These are phyloP conservation scores for Caenorhabditis drosophilae DNA, from an alignment of 2,888 invertebrate genomes.

Conservation along the genomic window DNA sequence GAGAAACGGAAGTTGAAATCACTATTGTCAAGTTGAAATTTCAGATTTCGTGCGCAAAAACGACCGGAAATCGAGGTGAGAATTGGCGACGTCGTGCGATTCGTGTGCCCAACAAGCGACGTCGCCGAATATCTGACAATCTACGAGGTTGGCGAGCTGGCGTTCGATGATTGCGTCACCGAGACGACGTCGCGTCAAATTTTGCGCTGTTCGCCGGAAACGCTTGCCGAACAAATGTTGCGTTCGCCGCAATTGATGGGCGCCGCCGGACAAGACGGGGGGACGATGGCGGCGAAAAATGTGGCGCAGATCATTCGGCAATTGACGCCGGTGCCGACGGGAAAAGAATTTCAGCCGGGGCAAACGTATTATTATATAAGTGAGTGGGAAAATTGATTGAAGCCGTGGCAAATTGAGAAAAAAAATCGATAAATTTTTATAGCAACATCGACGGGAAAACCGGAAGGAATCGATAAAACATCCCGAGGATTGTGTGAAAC, in stretches of 20 bases:
- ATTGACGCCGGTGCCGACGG: slow-evolving; percentile 33
- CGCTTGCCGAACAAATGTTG: slow-evolving; percentile 5
- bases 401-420: too few species aligned
- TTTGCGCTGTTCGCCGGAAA: slow-evolving; percentile 19
- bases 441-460: slow-evolving; percentile 35
- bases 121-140: slow-evolving; percentile 22
- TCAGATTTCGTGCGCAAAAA: slow-evolving; percentile 22
- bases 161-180: slow-evolving; percentile 16
- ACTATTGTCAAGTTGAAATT: slow-evolving; percentile 13
- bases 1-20: too few species aligned
- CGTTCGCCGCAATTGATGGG: slow-evolving; percentile 7
- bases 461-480: slow-evolving; percentile 13
- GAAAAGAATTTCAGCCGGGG: slow-evolving; percentile 30
- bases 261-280: not conserved
- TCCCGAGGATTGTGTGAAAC: slow-evolving; percentile 23
- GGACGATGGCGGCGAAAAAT: slow-evolving; percentile 10
- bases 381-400: slow-evolving; percentile 23
- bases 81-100: slow-evolving; percentile 32
- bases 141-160: slow-evolving; percentile 36
- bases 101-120: slow-evolving; percentile 31
- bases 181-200: slow-evolving; percentile 25
- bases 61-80: slow-evolving; percentile 28
- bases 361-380: slow-evolving; percentile 34
- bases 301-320: slow-evolving; percentile 28
- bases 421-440: slow-evolving; percentile 7